Evolutionary conservation across 1,140 invertebrate species (phyloP).

Genomic region (Eumeta japonica): DNA sequence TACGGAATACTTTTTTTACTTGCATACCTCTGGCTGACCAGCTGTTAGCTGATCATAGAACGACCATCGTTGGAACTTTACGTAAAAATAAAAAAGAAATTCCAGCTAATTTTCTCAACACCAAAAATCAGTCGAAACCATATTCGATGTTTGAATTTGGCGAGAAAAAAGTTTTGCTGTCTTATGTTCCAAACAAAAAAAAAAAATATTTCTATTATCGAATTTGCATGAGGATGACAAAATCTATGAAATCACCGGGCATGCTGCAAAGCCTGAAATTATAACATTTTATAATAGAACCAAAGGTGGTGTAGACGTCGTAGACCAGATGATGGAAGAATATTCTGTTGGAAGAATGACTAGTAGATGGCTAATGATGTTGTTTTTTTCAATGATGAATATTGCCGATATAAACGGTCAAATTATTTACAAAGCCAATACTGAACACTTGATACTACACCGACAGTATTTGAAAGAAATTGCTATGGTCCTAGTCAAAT

Average conservation of each 20-base stretch:
- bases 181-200: constrained; percentile 22
- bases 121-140: neutral
- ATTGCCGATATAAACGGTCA: constrained; percentile 10
- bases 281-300: too few relatives aligned
- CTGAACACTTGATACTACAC: constrained; percentile 10
- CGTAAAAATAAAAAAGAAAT: constrained; percentile 49
- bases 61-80: constrained; percentile 42
- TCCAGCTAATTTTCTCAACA: constrained; percentile 15
- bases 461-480: too few relatives aligned
- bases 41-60: constrained; percentile 16
- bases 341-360: constrained; percentile 13
- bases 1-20: constrained; percentile 14
- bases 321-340: constrained; percentile 14
- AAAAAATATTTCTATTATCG: constrained; percentile 21
- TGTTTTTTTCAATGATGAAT: constrained; percentile 14
- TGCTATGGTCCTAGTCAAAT: constrained; percentile 10
- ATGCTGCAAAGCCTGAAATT: too few relatives aligned
- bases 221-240: constrained; percentile 12
- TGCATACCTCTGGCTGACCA: constrained; percentile 21
- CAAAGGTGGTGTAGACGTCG: too few relatives aligned
- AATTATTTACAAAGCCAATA: too few relatives aligned
- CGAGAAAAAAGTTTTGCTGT: constrained; percentile 17
- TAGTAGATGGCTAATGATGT: constrained; percentile 12
- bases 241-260: constrained; percentile 9
- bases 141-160: constrained; percentile 16